Evolutionary conservation across 2,888 invertebrate species (phyloP).

Genomic region (Agriopis leucophaearia): DNA sequence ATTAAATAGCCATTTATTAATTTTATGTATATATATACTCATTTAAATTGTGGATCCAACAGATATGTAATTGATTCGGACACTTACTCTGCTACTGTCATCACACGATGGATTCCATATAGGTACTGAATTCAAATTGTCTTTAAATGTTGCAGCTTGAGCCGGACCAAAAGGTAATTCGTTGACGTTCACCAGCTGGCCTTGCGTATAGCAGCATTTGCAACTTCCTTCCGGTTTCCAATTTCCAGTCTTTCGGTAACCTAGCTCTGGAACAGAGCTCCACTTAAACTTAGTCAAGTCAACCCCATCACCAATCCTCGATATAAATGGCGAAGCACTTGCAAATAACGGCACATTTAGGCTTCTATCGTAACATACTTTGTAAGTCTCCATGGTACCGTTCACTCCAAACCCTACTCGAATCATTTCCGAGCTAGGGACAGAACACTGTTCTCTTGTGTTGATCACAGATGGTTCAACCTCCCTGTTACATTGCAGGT

Average conservation of each 20-base stretch:
- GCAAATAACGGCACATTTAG: conserved; percentile 15
- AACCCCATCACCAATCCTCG: conserved; percentile 16
- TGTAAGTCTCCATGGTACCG: conserved; percentile 34
- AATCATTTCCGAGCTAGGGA: conserved; percentile 25
- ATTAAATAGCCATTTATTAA: background rate
- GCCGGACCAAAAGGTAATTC: conserved; percentile 26
- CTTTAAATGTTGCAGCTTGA: conserved; percentile 18
- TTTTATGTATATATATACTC: too few species aligned
- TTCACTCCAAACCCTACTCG: conserved; percentile 34
- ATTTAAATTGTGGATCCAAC: too few species aligned
- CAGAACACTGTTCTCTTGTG: conserved; percentile 25
- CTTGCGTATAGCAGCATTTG: conserved; percentile 24
- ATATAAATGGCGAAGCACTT: background rate
- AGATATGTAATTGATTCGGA: background rate
- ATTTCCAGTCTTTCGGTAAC: background rate
- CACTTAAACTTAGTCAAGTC: conserved; percentile 15
- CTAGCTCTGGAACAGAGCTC: conserved; percentile 9
- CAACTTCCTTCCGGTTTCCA: conserved; percentile 23
- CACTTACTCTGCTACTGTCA: conserved; percentile 27
- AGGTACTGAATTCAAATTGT: conserved; percentile 31
- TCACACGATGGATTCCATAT: conserved; percentile 36
- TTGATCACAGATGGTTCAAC: conserved; percentile 24
- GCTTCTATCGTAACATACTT: conserved; percentile 34
- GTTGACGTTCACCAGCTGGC: conserved; percentile 15
- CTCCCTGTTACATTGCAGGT: conserved; percentile 34